Percentiles rank a stretch among this genome's conserved stretches.
These are phyloP conservation scores for Macaca fascicularis DNA, from an alignment of 2,113 vertebrate species.

Conservation along the genomic window DNA sequence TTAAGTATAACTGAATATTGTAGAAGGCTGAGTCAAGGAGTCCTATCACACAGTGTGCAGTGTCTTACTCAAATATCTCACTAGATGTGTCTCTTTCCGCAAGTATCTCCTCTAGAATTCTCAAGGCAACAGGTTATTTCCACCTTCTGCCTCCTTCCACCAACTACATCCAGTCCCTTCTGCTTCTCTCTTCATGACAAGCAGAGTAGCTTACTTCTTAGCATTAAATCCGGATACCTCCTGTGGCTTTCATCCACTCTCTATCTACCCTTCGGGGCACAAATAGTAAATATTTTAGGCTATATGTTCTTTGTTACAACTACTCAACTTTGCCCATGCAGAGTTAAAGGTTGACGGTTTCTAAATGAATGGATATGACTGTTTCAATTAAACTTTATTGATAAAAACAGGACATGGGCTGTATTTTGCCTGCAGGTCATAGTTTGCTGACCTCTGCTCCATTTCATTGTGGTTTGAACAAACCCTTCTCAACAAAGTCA, in stretches of 20 bases:
- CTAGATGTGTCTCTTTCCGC: neutral
- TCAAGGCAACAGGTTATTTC: neutral
- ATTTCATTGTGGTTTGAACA: neutral
- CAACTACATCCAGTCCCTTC: neutral
- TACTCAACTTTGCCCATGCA: neutral
- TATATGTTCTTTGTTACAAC: neutral
- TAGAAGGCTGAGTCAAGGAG: neutral
- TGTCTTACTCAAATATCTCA: neutral
- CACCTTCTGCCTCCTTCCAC: neutral
- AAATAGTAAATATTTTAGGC: neutral
- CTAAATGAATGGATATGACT: neutral
- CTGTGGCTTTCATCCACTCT: neutral
- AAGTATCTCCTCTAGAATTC: neutral
- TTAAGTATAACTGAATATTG: neutral
- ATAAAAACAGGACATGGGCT: neutral
- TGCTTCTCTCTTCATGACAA: neutral
- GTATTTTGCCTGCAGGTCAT: neutral
- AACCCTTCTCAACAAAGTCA: neutral
- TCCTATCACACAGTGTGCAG: neutral
- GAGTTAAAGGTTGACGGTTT: neutral
- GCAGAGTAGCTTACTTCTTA: neutral
- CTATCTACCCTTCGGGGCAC: fast-evolving
- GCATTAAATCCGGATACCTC: neutral
- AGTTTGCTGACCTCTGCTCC: neutral
- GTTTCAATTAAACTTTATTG: neutral